Base-by-base conservation (phyloP, 1,140 invertebrate species). In the Maconellicoccus hirsutus region DNA sequence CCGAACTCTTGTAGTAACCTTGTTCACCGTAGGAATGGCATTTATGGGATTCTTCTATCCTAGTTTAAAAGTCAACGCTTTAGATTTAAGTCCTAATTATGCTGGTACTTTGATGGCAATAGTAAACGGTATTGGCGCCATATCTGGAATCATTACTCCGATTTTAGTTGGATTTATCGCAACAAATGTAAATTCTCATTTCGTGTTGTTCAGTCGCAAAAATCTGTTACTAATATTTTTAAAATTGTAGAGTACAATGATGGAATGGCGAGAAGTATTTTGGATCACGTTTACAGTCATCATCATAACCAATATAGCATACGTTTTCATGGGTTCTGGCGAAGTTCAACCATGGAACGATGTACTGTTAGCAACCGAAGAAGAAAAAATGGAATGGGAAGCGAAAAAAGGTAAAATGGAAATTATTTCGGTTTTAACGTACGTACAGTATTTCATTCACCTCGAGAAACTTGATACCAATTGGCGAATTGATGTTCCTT, bases 41-140 rank as follows among this genome's bases (percentile, higher is more conserved):
- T 80, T 87, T 7, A 90, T 89, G 87, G 88, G 88, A 7, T 84
- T 86, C 12, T 89, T 87, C 77, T 89, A 89, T 80, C 86, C 86
- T 61, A 87, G 87, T 38, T 86, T 89, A 83, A 89, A 89, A 78
- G 86, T 89, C 0, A 93, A 92, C 76, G 86, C 90, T 16, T 79
- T 94, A 69, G 91, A 94, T 79, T 84, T 95, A 70, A 87, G 88
- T 39, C 89, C 90, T 2, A 92, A 91, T 79, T 90, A 87, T 79
- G 89, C 90, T 14, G 90, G 91, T 63, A 88, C 87, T 0, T 79
- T 92, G 22, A 93, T 93, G 83, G 92, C 90, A 0, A 83, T 94
- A 38, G 89, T 90, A 0, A 93, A 94, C 78, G 90, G 89, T 0
- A 86, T 91, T 71, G 91, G 90, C 2, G 89, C 90, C 0, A 82